Conservation (phyloP, 1,140 invertebrate species). For the Heliothis subflexa region DNA sequence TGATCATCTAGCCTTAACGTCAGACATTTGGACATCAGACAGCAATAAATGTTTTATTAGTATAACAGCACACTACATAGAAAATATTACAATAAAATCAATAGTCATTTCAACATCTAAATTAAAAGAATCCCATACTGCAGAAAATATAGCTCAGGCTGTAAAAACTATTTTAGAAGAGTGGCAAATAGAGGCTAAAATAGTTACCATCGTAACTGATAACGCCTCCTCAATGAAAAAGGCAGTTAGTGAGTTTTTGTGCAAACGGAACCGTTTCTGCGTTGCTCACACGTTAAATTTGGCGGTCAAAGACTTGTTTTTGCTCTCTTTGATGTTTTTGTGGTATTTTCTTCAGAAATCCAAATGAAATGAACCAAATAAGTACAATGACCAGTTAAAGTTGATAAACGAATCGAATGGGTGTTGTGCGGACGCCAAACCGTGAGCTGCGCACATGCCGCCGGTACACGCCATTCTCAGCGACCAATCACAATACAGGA, state of each 20-base stretch:
- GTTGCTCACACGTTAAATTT: conserved; percentile 56
- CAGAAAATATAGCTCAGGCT: conserved; percentile 35
- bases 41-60: conserved; percentile 60
- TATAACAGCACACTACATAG: conserved; percentile 59
- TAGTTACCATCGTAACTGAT: conserved; percentile 45
- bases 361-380: too few relatives aligned
- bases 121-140: conserved; percentile 51
- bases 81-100: conserved; percentile 49
- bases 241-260: conserved; percentile 53
- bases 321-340: too few relatives aligned
- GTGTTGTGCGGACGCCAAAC: too few relatives aligned
- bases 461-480: too few relatives aligned
- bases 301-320: conserved; percentile 53
- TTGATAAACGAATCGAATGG: too few relatives aligned
- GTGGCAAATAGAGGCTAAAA: too few relatives aligned
- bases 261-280: conserved; percentile 49
- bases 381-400: too few relatives aligned
- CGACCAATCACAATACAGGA: too few relatives aligned
- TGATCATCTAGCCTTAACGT: conserved; percentile 56
- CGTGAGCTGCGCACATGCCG: too few relatives aligned
- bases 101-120: conserved; percentile 55
- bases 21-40: conserved; percentile 64
- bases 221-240: conserved; percentile 58
- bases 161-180: too few relatives aligned
- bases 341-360: too few relatives aligned